A percentile compares a stretch with the other conserved stretches of the same genome.
Conservation (phyloP, 2,113 vertebrate genomes). For the Lampris megalopsis region DNA sequence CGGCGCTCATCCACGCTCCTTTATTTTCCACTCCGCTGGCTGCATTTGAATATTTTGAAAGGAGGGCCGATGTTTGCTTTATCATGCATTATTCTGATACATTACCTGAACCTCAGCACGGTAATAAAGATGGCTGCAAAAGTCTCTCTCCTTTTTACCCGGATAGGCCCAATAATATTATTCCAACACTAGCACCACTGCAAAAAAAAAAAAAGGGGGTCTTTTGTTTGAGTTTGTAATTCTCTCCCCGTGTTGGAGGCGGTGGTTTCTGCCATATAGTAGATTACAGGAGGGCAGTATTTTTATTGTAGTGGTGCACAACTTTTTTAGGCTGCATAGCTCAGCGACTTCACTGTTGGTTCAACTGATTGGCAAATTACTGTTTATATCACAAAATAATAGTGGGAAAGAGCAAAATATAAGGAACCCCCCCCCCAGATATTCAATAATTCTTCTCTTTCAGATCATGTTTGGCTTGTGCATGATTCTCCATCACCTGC, state of each 20-base stretch:
- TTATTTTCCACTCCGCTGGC: slow-evolving; percentile 83
- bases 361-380: slow-evolving; percentile 4
- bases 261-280: slow-evolving; percentile 49
- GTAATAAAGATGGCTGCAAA: slow-evolving; percentile 78
- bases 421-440: background rate
- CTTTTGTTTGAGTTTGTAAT: slow-evolving; percentile 73
- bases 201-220: slow-evolving; percentile 53
- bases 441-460: background rate
- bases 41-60: slow-evolving; percentile 84
- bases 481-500: too few relatives aligned
- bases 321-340: slow-evolving; percentile 31
- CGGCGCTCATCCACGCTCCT: slow-evolving; percentile 76
- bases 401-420: background rate
- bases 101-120: slow-evolving; percentile 76
- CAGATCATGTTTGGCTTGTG: too few relatives aligned
- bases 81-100: slow-evolving; percentile 85
- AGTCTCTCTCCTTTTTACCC: slow-evolving; percentile 67
- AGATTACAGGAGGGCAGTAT: slow-evolving; percentile 20
- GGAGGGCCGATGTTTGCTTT: slow-evolving; percentile 84
- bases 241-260: slow-evolving; percentile 63
- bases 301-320: slow-evolving; percentile 21
- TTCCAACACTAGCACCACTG: slow-evolving; percentile 68
- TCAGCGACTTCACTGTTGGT: slow-evolving; percentile 9
- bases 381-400: slow-evolving; percentile 1
- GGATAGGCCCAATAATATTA: slow-evolving; percentile 78